These are phyloP conservation scores for Trichoplusia ni DNA, from an alignment of 1,140 invertebrate species.

Conservation along the genomic window DNA sequence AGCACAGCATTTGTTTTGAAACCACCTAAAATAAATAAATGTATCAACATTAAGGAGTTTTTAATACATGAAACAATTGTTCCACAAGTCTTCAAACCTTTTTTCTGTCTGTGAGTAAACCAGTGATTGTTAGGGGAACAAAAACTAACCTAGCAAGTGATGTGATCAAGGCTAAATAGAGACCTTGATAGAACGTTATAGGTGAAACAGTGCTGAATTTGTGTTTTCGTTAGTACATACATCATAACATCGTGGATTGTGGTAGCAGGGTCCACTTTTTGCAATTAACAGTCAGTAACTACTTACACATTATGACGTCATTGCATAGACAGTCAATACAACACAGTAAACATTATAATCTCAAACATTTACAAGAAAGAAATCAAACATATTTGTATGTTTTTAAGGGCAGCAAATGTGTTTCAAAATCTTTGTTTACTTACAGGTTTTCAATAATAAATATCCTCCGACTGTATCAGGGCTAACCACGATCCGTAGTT, in stretches of 20 bases:
- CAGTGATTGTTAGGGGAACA: slow-evolving; percentile 34
- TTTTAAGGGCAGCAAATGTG: slow-evolving; percentile 23
- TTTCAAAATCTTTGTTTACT: slow-evolving; percentile 33
- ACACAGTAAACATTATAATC: slow-evolving; percentile 73
- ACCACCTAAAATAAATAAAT: too few relatives aligned
- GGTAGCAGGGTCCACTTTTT: neutral
- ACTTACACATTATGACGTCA: slow-evolving; percentile 53
- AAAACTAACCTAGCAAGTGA: slow-evolving; percentile 48
- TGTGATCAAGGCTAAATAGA: slow-evolving; percentile 40
- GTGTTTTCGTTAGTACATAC: neutral
- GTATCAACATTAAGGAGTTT: too few relatives aligned
- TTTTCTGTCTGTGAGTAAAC: neutral
- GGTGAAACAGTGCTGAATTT: neutral
- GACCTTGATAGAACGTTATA: slow-evolving; percentile 35
- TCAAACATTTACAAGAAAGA: neutral
- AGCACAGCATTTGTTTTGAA: too few relatives aligned
- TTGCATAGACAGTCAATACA: slow-evolving; percentile 74
- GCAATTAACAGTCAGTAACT: slow-evolving; percentile 25
- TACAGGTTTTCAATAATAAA: slow-evolving; percentile 44
- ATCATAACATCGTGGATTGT: neutral
- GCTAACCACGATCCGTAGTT: slow-evolving; percentile 67
- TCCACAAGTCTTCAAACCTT: too few relatives aligned
- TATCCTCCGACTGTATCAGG: slow-evolving; percentile 53
- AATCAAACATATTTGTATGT: neutral
- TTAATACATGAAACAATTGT: too few relatives aligned